A percentile compares a stretch with the other conserved stretches of the same genome.
Conservation (phyloP, 2,113 vertebrate species). For the Leptobrachium leishanense region DNA sequence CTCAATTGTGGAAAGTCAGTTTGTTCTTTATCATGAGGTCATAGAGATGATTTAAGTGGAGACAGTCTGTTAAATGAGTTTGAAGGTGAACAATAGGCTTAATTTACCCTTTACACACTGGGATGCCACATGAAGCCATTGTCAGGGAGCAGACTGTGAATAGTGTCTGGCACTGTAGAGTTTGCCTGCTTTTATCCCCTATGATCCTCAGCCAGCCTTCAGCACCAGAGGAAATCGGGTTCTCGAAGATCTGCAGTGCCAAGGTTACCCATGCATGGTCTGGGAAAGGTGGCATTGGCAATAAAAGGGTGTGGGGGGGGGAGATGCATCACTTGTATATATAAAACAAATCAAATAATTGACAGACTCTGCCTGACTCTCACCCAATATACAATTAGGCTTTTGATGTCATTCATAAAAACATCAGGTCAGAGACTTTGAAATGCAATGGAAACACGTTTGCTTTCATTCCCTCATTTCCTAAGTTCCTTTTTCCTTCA, state of each 20-base stretch:
- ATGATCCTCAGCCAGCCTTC: too few species aligned
- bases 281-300: slow-evolving; percentile 2
- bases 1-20: slow-evolving; percentile 1
- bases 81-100: slow-evolving; percentile 1
- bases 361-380: slow-evolving; percentile 36
- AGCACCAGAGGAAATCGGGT: too few species aligned
- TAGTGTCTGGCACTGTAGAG: too few species aligned
- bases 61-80: slow-evolving; percentile 56
- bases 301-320: slow-evolving; percentile 33
- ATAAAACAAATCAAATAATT: slow-evolving; percentile 40
- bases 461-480: slow-evolving; percentile 18
- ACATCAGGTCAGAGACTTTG: slow-evolving; percentile 59
- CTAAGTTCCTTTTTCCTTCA: background rate
- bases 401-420: slow-evolving; percentile 61
- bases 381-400: slow-evolving; percentile 48
- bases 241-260: too few species aligned
- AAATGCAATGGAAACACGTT: slow-evolving; percentile 53
- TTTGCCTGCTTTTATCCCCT: too few species aligned
- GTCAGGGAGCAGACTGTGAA: too few species aligned
- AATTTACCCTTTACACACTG: slow-evolving; percentile 3
- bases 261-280: background rate
- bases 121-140: too few species aligned
- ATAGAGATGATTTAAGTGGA: slow-evolving; percentile 51
- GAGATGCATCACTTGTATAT: slow-evolving; percentile 54
- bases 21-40: slow-evolving; percentile 55